Evolutionary conservation across 2,888 invertebrate genomes (phyloP).

Genomic region (Ceramica pisi): DNA sequence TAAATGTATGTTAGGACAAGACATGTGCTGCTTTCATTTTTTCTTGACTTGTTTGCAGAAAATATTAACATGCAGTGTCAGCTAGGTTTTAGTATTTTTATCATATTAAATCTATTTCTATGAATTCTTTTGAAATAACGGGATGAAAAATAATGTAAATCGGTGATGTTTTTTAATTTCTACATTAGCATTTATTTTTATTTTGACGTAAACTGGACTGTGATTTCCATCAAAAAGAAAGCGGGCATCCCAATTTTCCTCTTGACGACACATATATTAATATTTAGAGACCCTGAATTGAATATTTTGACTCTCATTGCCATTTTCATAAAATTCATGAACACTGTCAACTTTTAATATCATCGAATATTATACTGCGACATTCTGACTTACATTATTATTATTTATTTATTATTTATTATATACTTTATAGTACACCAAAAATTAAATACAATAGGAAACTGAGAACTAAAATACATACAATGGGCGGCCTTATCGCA

Average conservation of each 20-base stretch:
- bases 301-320: conserved; percentile 8
- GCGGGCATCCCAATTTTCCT: conserved; percentile 3
- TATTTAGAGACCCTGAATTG: background rate
- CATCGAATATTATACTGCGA: background rate
- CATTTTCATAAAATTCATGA: conserved; percentile 28
- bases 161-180: conserved; percentile 5
- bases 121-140: conserved; percentile 13
- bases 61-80: conserved; percentile 38
- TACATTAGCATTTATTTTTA: conserved; percentile 6
- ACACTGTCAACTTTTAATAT: background rate
- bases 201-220: conserved; percentile 4
- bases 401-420: too few relatives aligned
- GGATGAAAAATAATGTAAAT: conserved; percentile 3
- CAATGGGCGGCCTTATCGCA: too few relatives aligned
- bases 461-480: too few relatives aligned
- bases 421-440: too few relatives aligned
- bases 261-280: conserved; percentile 28
- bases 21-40: conserved; percentile 52
- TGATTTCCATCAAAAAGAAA: conserved; percentile 18
- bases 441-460: too few relatives aligned
- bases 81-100: conserved; percentile 24
- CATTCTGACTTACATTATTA: background rate
- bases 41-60: conserved; percentile 34
- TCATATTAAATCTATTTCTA: background rate
- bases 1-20: conserved; percentile 38